phyloP scores from a whole-genome alignment of 2,113 vertebrate genomes.

The Cyprinodon variegatus region DNA sequence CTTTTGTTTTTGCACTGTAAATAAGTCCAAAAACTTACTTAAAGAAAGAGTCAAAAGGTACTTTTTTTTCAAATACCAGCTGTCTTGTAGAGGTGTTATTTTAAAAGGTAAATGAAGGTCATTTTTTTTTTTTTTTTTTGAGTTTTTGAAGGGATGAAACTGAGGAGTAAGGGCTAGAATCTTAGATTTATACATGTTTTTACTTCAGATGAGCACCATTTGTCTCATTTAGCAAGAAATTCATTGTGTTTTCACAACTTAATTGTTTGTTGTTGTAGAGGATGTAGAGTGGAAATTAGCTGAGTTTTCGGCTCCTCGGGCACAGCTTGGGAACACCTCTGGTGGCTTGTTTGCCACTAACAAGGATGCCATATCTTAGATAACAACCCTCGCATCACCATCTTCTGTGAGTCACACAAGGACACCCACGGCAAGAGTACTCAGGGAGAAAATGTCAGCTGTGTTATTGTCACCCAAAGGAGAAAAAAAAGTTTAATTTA shows the following conservation, averaged over 20 bases:
- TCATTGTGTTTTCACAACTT: neutral
- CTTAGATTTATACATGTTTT: neutral
- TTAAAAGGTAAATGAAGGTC: neutral
- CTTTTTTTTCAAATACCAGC: neutral
- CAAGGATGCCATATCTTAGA: conserved; percentile 36
- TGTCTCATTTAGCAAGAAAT: neutral
- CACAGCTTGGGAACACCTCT: conserved; percentile 43
- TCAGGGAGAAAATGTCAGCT: conserved; percentile 11
- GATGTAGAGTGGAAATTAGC: conserved; percentile 25
- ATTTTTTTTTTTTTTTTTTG: neutral
- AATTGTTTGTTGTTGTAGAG: neutral
- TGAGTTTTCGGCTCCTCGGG: conserved; percentile 31
- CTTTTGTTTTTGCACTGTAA: neutral
- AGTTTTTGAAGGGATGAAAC: neutral
- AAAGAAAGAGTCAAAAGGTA: neutral
- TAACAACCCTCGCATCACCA: conserved; percentile 49
- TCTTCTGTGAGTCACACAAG: conserved; percentile 24
- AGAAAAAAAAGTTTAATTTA: conserved; percentile 18
- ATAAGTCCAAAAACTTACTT: neutral
- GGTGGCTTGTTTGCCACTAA: conserved; percentile 35
- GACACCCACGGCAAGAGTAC: neutral
- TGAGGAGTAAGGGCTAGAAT: neutral
- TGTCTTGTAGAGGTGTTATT: neutral
- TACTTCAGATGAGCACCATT: neutral
- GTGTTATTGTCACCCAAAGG: conserved; percentile 27